A percentile compares a stretch with the other conserved stretches of the same genome.
Conservation (phyloP, 2,797 vertebrate species). For the Gadopsis marmoratus region DNA sequence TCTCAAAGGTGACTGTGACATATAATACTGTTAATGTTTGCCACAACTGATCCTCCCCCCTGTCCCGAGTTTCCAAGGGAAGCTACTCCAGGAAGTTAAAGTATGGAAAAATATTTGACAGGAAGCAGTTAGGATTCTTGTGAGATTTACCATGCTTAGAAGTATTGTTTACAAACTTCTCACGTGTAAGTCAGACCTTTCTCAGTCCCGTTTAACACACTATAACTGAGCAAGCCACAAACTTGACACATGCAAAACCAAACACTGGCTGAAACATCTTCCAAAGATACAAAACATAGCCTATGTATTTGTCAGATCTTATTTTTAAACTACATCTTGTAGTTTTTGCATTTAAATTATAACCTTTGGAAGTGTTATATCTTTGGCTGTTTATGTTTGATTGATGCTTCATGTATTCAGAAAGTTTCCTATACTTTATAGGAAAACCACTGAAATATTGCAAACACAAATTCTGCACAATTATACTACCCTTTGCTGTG, state of each 20-base stretch:
- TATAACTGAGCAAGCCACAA: background rate
- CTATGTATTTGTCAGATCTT: background rate
- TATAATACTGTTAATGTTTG: background rate
- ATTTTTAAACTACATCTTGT: background rate
- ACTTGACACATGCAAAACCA: background rate
- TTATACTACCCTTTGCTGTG: background rate
- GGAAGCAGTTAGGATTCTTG: background rate
- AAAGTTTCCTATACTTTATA: background rate
- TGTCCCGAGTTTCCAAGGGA: too few species aligned
- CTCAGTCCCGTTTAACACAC: background rate
- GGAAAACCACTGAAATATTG: background rate
- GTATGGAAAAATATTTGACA: background rate
- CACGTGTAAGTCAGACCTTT: background rate
- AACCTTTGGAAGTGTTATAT: background rate
- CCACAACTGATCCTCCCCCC: background rate
- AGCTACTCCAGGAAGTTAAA: background rate
- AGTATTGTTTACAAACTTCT: background rate
- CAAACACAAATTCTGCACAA: background rate
- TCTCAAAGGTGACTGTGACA: constrained; percentile 88
- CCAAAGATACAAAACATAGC: background rate
- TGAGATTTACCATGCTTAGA: background rate
- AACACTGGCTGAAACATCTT: background rate
- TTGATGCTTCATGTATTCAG: background rate
- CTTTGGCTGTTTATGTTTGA: background rate
- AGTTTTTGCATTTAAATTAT: background rate